phyloP scores from a whole-genome alignment of 1,140 invertebrate species.

The Lysiphlebus fabarum region DNA sequence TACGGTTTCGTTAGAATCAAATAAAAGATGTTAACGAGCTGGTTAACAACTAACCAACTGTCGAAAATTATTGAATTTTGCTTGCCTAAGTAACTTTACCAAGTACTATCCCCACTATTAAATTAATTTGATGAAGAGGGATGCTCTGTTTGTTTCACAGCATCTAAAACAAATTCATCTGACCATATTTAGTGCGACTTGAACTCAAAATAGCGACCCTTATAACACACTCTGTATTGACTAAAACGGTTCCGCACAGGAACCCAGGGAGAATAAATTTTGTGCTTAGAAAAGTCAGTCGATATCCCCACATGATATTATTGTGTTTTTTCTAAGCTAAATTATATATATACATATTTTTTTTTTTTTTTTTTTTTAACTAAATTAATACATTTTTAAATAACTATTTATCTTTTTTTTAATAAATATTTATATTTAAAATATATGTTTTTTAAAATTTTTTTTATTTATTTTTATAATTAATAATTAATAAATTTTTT shows the following conservation, averaged over 20 bases:
- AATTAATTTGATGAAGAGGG: constrained; percentile 32
- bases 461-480: too few species aligned
- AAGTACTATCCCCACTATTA: constrained; percentile 43
- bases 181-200: constrained; percentile 56
- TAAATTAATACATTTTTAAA: too few species aligned
- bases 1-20: constrained; percentile 36
- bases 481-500: too few species aligned
- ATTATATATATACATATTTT: too few species aligned
- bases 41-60: constrained; percentile 54
- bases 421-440: too few species aligned
- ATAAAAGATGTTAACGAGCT: constrained; percentile 45
- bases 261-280: constrained; percentile 10
- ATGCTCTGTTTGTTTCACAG: constrained; percentile 39
- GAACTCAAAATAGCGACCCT: constrained; percentile 47
- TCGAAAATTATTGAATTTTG: constrained; percentile 49
- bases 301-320: background rate
- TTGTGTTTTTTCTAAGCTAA: too few species aligned
- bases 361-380: too few species aligned
- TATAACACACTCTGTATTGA: constrained; percentile 35
- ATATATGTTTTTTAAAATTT: too few species aligned
- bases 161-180: constrained; percentile 46
- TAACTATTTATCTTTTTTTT: too few species aligned
- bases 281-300: background rate
- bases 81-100: constrained; percentile 55
- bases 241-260: constrained; percentile 42